phyloP scores from a whole-genome alignment of 1,140 invertebrate species.

The Temnothorax curvispinosus region DNA sequence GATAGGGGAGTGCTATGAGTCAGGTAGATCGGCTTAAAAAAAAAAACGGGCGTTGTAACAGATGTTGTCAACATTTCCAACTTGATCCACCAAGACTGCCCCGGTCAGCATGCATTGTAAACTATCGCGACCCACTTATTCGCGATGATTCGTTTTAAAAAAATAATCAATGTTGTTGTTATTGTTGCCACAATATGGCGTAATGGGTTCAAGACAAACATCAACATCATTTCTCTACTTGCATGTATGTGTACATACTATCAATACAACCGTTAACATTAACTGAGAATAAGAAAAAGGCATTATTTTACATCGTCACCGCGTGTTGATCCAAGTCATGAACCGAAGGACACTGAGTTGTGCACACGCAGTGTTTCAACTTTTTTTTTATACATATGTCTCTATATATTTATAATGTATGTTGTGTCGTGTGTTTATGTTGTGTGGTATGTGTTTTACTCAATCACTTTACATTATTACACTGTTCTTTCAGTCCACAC shows the following conservation, averaged over 20 bases:
- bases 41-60: conserved; percentile 57
- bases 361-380: conserved; percentile 67
- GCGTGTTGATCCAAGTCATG: conserved; percentile 81
- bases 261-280: conserved; percentile 75
- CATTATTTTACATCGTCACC: conserved; percentile 74
- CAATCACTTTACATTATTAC: conserved; percentile 81
- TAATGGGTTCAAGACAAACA: conserved; percentile 82
- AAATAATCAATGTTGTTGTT: conserved; percentile 83
- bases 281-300: conserved; percentile 75
- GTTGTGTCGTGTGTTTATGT: conserved; percentile 63
- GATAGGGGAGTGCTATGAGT: conserved; percentile 65
- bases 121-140: conserved; percentile 80
- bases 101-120: conserved; percentile 76
- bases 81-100: conserved; percentile 78
- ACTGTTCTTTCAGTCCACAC: conserved; percentile 80
- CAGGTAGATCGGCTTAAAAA: conserved; percentile 67
- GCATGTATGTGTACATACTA: conserved; percentile 68
- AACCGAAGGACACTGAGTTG: conserved; percentile 80
- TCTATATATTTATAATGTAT: conserved; percentile 34
- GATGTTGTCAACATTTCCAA: conserved; percentile 70
- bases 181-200: conserved; percentile 67
- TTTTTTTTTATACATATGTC: conserved; percentile 57
- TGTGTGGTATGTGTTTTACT: conserved; percentile 75
- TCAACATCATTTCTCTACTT: conserved; percentile 78
- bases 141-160: conserved; percentile 80